Base-by-base conservation (phyloP, 2,888 invertebrate genomes). In the Phorcus lineatus region DNA sequence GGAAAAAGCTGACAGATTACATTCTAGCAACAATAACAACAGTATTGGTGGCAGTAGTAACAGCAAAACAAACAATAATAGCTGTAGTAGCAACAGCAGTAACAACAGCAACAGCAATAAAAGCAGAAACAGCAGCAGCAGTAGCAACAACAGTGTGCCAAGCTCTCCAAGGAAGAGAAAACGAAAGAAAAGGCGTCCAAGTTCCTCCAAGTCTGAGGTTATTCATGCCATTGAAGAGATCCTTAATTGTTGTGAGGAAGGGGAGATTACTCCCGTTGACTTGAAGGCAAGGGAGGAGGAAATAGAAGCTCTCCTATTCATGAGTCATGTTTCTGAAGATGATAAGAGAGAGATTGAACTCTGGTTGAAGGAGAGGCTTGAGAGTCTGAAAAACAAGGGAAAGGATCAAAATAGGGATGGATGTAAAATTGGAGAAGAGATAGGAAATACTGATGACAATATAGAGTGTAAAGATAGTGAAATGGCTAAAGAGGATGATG, bases 231-330 rank as follows among this genome's bases (percentile, higher is more conserved):
- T 87, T 6, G 78, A 85, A 74, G 84, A 86, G 52, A 66, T 86
- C 28, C 79, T 88, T 13, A 79, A 78, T 16, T 86, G 85, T 19
- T 81, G 86, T 81, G 84, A 85, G 11, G 83, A 78, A 11, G 81
- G 80, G 74, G 79, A 79, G 7, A 70, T 77, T 31, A 66, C 79
- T 22, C 62, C 80, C 3, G 62, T 79, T 62, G 85, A 84, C 53
- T 81, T 77, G 4, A 62, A 74, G 28, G 82, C 81, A 66, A 79
- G 81, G 55, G 84, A 85, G 57, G 87, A 87, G 13, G 89, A 88
- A 78, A 70, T 89, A 0, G 85, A 86, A 77, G 87, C 86, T 11
- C 80, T 85, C 36, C 76, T 89, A n/a, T 84, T 85, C 75, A 77
- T 88, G 22, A 83, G 84, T 82, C 83, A 85, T 4, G 77, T 86